phyloP scores from a whole-genome alignment of 2,888 invertebrate species.

The Dryococelus australis region DNA sequence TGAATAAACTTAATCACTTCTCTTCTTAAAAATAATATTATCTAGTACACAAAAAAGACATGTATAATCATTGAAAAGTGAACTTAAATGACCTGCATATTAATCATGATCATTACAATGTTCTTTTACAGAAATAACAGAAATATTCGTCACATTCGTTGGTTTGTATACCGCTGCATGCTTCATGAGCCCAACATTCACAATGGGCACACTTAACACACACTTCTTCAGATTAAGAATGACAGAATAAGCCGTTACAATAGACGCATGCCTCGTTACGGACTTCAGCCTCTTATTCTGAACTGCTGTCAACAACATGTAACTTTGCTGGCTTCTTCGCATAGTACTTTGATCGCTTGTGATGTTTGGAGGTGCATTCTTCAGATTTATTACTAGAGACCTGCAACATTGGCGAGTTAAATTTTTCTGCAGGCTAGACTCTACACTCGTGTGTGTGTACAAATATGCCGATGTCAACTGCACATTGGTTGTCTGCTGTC shows the following conservation, averaged over 20 bases:
- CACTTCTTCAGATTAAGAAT: conserved; percentile 42
- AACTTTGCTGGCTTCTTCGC: neutral
- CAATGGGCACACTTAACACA: conserved; percentile 43
- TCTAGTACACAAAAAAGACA: neutral
- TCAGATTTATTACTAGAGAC: neutral
- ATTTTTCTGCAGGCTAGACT: no score
- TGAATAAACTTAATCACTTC: neutral
- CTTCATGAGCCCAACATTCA: conserved; percentile 44
- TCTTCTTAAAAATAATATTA: neutral
- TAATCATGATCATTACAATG: neutral
- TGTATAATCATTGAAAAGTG: neutral
- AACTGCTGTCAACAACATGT: neutral
- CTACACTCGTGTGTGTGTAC: no score
- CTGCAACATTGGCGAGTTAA: no score
- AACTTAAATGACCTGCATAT: neutral
- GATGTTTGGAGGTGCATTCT: neutral
- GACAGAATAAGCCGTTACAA: conserved; percentile 42
- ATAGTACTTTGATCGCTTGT: neutral
- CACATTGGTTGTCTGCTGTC: no score
- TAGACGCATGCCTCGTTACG: conserved; percentile 31
- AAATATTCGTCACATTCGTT: neutral
- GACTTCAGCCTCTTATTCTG: neutral
- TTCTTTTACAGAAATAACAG: neutral
- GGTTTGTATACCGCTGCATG: conserved; percentile 38
- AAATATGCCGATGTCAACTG: no score